Evolutionary conservation across 2,888 invertebrate species (phyloP), one percentile per base, ranked within the genome.

Genomic region (Tenthredo amoena): DNA sequence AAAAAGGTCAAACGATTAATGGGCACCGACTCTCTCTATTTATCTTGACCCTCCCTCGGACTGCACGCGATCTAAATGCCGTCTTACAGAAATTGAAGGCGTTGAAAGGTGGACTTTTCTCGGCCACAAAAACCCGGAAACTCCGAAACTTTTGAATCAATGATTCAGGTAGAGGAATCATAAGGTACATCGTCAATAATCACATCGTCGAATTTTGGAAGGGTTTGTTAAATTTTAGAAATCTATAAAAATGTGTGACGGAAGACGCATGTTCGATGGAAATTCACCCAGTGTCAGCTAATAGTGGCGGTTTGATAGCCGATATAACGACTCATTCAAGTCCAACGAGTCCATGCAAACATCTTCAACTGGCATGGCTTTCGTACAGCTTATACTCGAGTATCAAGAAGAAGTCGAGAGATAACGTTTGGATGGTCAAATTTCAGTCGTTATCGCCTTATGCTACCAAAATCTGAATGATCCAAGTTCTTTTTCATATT

Each of bases 281-380:
- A 76, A 76, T 40, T 43, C 76, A 76, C 76, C 15, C 77, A 0
- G 26, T 77, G 50, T 6, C 4, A 37, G 76, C 37, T 26, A 26
- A 76, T 76, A 76, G 76, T 21, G 3, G 4, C n/a, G 31, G 26
- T 31, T 47, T 77, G 34, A 77, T 76, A 10, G 76, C 37, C 6
- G 76, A 72, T 43, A 74, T 34, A 18, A 18, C 34, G 34, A 18
- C 6, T 43, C 21, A 43, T 74, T 72, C 26, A 18, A 77, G 77
- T 55, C 55, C 77, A 77, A 26, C 34, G n/a, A 77, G 77, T 77
- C 77, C 77, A 77, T n/a, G 77, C 47, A 77, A 77, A 77, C 77
- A 77, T 72, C 40, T 40, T 72, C 21, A 12, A 68, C 18, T 31
- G 31, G 12, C 18, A 18, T 68, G 31, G 15, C 15, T 34, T 12